Evolutionary conservation across 2,888 invertebrate genomes (phyloP).

Genomic region (Agrotis ipsilon): DNA sequence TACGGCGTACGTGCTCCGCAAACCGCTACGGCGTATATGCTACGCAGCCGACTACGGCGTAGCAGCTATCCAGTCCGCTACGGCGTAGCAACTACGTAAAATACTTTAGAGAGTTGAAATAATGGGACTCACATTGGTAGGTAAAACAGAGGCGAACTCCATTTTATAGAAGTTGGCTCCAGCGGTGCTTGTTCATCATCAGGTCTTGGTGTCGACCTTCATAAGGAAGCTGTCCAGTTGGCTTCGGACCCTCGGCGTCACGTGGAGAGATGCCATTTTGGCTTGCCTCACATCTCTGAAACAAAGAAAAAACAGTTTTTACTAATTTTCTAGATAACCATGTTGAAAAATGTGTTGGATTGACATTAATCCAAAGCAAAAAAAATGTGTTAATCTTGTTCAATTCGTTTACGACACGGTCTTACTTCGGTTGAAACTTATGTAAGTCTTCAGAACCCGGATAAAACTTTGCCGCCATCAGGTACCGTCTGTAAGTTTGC

Average conservation of each 20-base stretch:
- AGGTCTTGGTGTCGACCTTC: constrained; percentile 86
- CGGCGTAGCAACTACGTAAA: neutral
- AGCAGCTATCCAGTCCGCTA: neutral
- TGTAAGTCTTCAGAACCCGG: too few relatives aligned
- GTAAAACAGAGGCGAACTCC: constrained; percentile 84
- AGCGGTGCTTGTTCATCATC: constrained; percentile 73
- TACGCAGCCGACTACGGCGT: neutral
- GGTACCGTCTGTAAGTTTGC: too few relatives aligned
- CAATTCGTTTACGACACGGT: too few relatives aligned
- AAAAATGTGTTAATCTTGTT: too few relatives aligned
- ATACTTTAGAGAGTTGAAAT: neutral
- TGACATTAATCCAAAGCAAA: too few relatives aligned
- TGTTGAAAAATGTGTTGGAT: too few relatives aligned
- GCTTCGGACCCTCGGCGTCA: constrained; percentile 73
- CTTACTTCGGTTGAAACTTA: too few relatives aligned
- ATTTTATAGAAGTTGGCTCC: constrained; percentile 77
- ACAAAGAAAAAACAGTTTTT: too few relatives aligned
- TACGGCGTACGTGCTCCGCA: neutral
- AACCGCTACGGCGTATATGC: neutral
- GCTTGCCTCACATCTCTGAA: constrained; percentile 82
- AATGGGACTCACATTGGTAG: constrained; percentile 82
- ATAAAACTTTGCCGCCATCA: too few relatives aligned
- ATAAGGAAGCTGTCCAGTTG: constrained; percentile 79
- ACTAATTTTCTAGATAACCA: too few relatives aligned
- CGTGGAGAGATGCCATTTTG: constrained; percentile 80